Conservation (phyloP, 2,797 vertebrate species). For the Dermochelys coriacea region DNA sequence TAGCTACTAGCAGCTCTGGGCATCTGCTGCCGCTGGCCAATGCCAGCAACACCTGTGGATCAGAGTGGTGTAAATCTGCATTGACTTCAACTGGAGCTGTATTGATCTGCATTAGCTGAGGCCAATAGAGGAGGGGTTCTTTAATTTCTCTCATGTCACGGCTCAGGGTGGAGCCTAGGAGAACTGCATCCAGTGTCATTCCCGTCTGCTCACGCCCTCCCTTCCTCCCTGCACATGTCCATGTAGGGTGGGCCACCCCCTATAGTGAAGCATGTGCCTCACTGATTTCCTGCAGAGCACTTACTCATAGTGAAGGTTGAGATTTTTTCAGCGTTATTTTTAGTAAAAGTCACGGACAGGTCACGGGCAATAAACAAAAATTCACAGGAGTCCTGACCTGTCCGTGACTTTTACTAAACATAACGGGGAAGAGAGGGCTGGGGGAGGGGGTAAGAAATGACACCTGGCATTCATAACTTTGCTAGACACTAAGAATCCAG, state of each 20-base stretch:
- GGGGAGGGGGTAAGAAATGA: not conserved
- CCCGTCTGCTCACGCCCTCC: not conserved
- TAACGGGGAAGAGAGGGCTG: not conserved
- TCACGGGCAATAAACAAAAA: no score
- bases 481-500: no score
- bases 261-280: not conserved
- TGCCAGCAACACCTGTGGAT: not conserved
- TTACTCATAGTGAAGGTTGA: not conserved
- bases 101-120: not conserved
- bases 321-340: no score
- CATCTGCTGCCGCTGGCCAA: not conserved
- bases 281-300: not conserved
- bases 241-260: not conserved
- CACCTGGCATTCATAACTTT: not conserved
- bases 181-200: not conserved
- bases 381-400: no score
- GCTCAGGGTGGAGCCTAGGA: not conserved
- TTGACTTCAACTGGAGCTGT: not conserved
- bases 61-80: rapidly evolving
- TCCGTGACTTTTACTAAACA: no score
- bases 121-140: not conserved
- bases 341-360: no score
- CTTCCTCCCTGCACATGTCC: not conserved
- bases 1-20: not conserved
- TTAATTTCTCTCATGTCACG: not conserved